Base-by-base conservation (phyloP, 2,113 vertebrate species). In the sheep (Ovis aries) region DNA sequence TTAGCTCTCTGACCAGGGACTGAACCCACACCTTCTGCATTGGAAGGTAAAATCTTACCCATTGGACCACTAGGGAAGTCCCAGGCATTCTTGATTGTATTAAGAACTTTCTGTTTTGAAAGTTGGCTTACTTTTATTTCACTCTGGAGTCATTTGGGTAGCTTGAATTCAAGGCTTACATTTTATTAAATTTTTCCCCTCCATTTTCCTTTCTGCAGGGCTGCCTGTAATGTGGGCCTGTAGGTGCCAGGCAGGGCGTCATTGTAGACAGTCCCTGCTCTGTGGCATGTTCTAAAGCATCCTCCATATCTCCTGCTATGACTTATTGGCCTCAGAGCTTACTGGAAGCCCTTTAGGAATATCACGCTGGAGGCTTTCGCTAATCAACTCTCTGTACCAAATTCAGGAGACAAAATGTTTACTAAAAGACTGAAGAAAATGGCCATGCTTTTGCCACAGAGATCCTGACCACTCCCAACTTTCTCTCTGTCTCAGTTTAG, bases 401-500 rank as follows among this genome's bases (percentile, higher is more conserved):
- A 71, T 57, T 62, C 36, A n/a, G 40, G 15, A 55, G 82, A 77
- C 31, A 81, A 55, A 92, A 87, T 60, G 60, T 67, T 95, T 84
- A 48, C 50, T 29, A 23, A 94, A 25, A 87, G 43, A 33, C 60
- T 74, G 17, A 40, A 95, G 90, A 74, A 92, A 88, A 59, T 1
- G 7, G 3, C 29, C 25, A 7, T 93, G 17, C n/a, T 96, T 94
- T 89, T 90, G 19, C 52, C 64, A 77, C 59, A 88, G 88, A 95
- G 81, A 60, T 25, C 45, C 53, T 0, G 85, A 15, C 43, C 78
- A 12, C 43, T 62, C 67, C 60, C 55, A 85, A 15, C n/a, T 29
- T 36, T 52, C 59, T 67, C 3, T 27, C 29, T 95, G 25, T 93
- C 64, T 96, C 29, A 60, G 25, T 95, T 96, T 95, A 19, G 60